These are phyloP conservation scores for Sebastes kiyomatsui DNA, from an alignment of 2,797 vertebrate species.

Conservation along the genomic window DNA sequence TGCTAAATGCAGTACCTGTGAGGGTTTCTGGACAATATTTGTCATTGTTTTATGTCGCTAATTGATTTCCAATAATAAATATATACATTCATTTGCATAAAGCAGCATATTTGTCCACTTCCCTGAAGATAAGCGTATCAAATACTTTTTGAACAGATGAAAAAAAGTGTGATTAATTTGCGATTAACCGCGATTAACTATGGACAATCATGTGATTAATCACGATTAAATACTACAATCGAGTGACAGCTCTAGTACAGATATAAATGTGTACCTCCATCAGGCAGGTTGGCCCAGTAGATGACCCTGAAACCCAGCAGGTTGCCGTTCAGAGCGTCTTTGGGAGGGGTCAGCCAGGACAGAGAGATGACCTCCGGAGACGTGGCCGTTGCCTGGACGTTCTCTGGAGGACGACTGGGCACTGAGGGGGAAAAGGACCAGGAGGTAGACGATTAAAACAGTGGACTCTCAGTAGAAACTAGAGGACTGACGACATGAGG, in stretches of 20 bases:
- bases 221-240: fast-evolving
- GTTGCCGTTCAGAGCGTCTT: slow-evolving; percentile 96
- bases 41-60: fast-evolving
- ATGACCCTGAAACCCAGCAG: slow-evolving; percentile 96
- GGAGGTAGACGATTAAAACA: not conserved
- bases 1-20: no score
- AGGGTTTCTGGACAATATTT: no score
- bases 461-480: not conserved
- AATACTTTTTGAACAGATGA: no score
- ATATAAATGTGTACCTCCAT: slow-evolving; percentile 87
- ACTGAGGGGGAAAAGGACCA: slow-evolving; percentile 78
- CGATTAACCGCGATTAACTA: no score
- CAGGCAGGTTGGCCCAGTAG: slow-evolving; percentile 98
- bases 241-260: no score
- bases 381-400: slow-evolving; percentile 91
- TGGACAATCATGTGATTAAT: no score
- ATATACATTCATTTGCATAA: no score
- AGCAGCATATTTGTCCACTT: no score
- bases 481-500: not conserved
- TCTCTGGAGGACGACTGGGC: slow-evolving; percentile 94
- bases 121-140: no score
- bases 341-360: slow-evolving; percentile 92
- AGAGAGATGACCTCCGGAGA: slow-evolving; percentile 96
- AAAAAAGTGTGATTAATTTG: no score
- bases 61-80: no score